phyloP scores from a whole-genome alignment of 2,113 vertebrate genomes.

The Garra rufa region DNA sequence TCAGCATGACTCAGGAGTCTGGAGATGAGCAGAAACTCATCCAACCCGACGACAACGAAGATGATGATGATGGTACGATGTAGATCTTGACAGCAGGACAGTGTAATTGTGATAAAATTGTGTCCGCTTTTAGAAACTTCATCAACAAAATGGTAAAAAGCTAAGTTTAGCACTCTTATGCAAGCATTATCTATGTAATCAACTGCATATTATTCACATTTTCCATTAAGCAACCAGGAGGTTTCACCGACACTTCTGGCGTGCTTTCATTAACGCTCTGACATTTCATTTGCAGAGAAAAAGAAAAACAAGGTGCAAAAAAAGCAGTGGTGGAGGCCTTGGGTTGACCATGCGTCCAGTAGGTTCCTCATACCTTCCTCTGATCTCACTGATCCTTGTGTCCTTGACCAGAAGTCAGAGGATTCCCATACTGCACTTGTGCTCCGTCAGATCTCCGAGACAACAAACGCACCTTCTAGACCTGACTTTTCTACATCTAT shows the following conservation, averaged over 20 bases:
- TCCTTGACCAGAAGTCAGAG: conserved; percentile 98
- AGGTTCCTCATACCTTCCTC: conserved; percentile 93
- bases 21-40: conserved; percentile 80
- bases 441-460: conserved; percentile 67
- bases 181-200: background rate
- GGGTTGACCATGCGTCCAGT: conserved; percentile 99
- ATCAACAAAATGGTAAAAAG: background rate
- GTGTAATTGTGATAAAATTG: background rate
- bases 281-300: conserved; percentile 82
- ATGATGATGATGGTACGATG: conserved; percentile 84
- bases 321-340: conserved; percentile 97
- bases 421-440: conserved; percentile 75
- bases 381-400: conserved; percentile 90
- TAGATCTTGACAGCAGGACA: background rate
- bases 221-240: background rate
- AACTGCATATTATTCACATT: background rate
- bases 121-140: background rate
- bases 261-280: conserved; percentile 56
- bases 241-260: background rate
- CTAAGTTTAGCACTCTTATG: background rate
- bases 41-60: conserved; percentile 77
- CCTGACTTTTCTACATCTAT: conserved; percentile 77
- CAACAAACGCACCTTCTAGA: conserved; percentile 59
- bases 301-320: conserved; percentile 88
- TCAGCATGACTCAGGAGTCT: conserved; percentile 89